These are phyloP conservation scores for Neostethus bicornis DNA, from an alignment of 2,797 vertebrate genomes.

Conservation along the genomic window DNA sequence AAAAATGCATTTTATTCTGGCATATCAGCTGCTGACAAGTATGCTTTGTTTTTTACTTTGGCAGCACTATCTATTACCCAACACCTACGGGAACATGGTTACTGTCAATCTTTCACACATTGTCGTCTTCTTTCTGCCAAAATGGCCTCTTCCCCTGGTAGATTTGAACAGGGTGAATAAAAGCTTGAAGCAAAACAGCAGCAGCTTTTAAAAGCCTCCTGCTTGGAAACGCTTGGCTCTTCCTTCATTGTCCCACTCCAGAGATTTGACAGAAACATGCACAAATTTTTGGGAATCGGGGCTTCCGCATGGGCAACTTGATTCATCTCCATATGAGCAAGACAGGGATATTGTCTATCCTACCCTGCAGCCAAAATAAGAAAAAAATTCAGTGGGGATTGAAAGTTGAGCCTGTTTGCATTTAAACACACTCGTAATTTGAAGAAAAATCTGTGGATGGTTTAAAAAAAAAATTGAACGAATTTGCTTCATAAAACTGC, in stretches of 20 bases:
- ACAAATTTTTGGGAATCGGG: constrained; percentile 40
- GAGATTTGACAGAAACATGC: constrained; percentile 50
- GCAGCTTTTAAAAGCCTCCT: constrained; percentile 20
- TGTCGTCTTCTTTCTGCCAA: constrained; percentile 13
- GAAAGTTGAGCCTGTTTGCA: constrained; percentile 44
- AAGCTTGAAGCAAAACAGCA: constrained; percentile 25
- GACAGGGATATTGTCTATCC: constrained; percentile 30
- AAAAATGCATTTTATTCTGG: not conserved
- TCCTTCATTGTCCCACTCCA: constrained; percentile 27
- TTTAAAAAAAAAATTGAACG: constrained; percentile 38
- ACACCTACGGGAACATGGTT: not conserved
- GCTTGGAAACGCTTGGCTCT: constrained; percentile 7
- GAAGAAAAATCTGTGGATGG: constrained; percentile 29
- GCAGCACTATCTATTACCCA: no score
- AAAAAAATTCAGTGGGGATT: constrained; percentile 30
- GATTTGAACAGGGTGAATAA: constrained; percentile 16
- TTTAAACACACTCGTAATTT: constrained; percentile 47
- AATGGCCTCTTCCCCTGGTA: constrained; percentile 25
- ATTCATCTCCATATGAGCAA: constrained; percentile 40
- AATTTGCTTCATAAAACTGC: no score
- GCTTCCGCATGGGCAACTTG: constrained; percentile 51
- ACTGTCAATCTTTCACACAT: constrained; percentile 13
- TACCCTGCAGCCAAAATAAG: constrained; percentile 46
- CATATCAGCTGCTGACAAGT: not conserved
- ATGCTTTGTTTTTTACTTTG: not conserved